phyloP scores from a whole-genome alignment of 2,888 invertebrate genomes.

The Gortyna flavago region DNA sequence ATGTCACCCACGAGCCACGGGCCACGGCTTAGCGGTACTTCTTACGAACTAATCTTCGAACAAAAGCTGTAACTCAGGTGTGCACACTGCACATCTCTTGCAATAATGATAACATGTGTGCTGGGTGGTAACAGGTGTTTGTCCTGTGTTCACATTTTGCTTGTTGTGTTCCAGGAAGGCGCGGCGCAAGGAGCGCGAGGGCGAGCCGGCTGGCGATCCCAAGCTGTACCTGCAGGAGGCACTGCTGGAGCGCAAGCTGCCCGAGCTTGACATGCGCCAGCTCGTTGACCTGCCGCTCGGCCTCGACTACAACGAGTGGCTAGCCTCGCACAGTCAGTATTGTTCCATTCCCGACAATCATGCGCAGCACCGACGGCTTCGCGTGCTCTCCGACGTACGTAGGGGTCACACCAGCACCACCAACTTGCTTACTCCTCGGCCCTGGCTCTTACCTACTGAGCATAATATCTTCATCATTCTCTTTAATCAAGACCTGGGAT shows the following conservation, averaged over 20 bases:
- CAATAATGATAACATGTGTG: background rate
- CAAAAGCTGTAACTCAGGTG: background rate
- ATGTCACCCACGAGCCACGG: background rate
- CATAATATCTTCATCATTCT: background rate
- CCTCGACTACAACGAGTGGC: constrained; percentile 99
- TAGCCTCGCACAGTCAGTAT: constrained; percentile 98
- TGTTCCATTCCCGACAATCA: background rate
- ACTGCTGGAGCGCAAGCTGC: constrained; percentile 97
- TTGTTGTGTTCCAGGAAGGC: constrained; percentile 94
- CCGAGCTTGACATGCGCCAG: constrained; percentile 98
- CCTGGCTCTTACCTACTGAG: background rate
- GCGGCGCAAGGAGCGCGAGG: constrained; percentile 98
- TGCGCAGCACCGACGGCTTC: background rate
- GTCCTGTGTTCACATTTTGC: background rate
- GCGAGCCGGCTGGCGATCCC: constrained; percentile 93
- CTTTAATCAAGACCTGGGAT: background rate
- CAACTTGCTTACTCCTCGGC: background rate
- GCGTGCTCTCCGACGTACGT: background rate
- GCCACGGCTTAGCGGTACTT: background rate
- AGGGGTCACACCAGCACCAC: background rate
- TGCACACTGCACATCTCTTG: no score
- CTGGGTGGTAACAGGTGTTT: background rate
- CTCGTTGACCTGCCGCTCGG: constrained; percentile 98
- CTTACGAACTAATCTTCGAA: background rate
- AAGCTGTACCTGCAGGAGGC: constrained; percentile 99